Evolutionary conservation across 2,888 invertebrate genomes (phyloP), one percentile per base, ranked within the genome.

Genomic region (Pseudanteris insignis): DNA sequence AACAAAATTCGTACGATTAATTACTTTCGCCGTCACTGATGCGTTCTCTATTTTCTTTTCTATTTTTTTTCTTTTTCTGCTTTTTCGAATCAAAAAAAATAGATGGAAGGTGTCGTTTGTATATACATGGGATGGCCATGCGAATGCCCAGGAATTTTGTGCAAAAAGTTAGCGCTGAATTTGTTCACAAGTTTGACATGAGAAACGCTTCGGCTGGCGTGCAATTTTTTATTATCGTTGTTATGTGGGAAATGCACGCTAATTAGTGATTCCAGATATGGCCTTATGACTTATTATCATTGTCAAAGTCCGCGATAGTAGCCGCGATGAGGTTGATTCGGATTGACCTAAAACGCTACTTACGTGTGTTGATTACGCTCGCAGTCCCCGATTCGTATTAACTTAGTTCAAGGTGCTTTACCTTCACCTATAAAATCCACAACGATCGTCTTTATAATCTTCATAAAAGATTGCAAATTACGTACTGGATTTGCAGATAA

Each of bases 311-410:
- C 32, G 18, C 44, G 43, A 64, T 51, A 69, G 66, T 65, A 66
- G 66, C 68, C 63, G 68, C 64, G 32, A 44, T 13, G 28, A 55
- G 32, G 58, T 46, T 63, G 67, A 67, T 63, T 65, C 61, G 67
- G 57, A 57, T 55, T 61, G 59, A 67, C 59, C 47, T 60, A 65
- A 62, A 62, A 67, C 53, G 41, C 38, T 38, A 38, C 24, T 51
- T 34, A 51, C 50, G 50, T 34, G 38, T 51, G 36, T 38, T 40
- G 58, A 13, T 44, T 50, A 44, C 38, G 34, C 32, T 25, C 28
- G 37, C 36, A 38, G 41, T 50, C 41, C 26, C 47, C 41, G 41
- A 47, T 57, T 15, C 26, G 18, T 32, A 29, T 32, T 36, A 50
- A 38, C 36, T 50, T 44, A 24, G 38, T 58, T 50, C 48, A 50